Percentiles rank a stretch among this genome's conserved stretches.
Conservation (phyloP, 2,888 invertebrate genomes). For the Pardosa pseudoannulata region DNA sequence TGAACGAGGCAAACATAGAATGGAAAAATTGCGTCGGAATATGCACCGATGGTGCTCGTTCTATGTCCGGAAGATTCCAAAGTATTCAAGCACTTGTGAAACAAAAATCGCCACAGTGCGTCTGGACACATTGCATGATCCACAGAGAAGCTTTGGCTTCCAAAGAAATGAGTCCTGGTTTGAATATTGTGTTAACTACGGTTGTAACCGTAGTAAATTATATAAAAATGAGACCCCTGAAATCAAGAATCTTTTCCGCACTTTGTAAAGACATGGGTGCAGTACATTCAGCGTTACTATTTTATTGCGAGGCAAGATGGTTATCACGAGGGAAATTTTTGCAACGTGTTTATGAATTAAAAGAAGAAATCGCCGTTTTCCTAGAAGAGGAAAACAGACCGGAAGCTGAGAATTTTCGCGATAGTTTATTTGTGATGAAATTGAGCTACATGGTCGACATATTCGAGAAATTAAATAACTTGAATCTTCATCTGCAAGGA, state of each 20-base stretch:
- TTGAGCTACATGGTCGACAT: conserved; percentile 49
- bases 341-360: conserved; percentile 34
- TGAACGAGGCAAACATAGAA: no score
- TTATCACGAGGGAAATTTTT: conserved; percentile 28
- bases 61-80: no score
- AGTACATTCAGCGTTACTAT: conserved; percentile 1
- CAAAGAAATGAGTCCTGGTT: conserved; percentile 10
- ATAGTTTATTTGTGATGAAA: conserved; percentile 40
- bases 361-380: conserved; percentile 8
- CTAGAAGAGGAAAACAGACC: conserved; percentile 23
- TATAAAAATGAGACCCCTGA: conserved; percentile 24
- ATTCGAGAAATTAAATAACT: conserved; percentile 47
- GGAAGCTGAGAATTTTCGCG: conserved; percentile 45
- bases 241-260: conserved; percentile 21
- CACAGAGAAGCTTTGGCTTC: conserved; percentile 30
- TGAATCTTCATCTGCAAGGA: conserved; percentile 46
- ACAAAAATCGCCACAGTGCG: no score
- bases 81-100: no score
- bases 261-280: conserved; percentile 22
- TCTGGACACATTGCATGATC: no score
- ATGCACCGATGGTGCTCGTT: no score
- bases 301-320: conserved; percentile 32
- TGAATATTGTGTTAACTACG: conserved; percentile 10
- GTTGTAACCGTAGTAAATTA: conserved; percentile 26
- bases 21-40: no score